Base-by-base conservation (phyloP, 2,113 vertebrate species). In the Conger conger region DNA sequence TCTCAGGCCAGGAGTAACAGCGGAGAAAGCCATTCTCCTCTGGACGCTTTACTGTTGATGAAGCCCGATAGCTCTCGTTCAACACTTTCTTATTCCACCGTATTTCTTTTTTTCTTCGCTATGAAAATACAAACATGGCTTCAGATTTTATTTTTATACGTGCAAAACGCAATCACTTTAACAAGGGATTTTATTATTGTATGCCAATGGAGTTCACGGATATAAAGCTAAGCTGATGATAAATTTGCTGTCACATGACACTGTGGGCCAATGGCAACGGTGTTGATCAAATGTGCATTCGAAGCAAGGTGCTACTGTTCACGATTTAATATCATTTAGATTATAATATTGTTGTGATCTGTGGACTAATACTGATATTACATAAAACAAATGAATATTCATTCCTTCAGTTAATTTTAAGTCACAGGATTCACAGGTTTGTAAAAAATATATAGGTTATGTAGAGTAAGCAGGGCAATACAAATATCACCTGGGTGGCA, bases 1-100 rank as follows among this genome's bases (percentile, higher is more conserved):
- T 94, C 94, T 93, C 93, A 94, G 94, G 95, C 95, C 94, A 95
- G 95, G 94, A 94, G 93, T 94, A 95, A 94, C 93, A 94, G 94
- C 94, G 92, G 90, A 92, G 92, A 94, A 94, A 93, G 90, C 88
- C 89, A 89, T 89, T 93, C 91, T 88, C 88, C 92, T 86, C 82
- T 86, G 88, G 90, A 91, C 83, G 89, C 85, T 88, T 89, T 86
- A 83, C 86, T 87, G 83, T 89, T 88, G 86, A 86, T 86, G 84
- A 86, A 87, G 82, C 82, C 82, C 81, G 57, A 63, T 87, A 89
- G 57, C 90, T 86, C 87, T 87, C 87, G 79, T 86, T 87, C 85
- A 86, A 84, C 82, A 80, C 45, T 81, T 88, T 86, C 80, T 89
- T 86, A 86, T 88, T 42, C 84, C 76, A 38, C 36, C 50, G 63